A percentile compares a stretch with the other conserved stretches of the same genome.
phyloP scores from a whole-genome alignment of 92 coral and sea anemone species.

The Epizoanthus ramosus region DNA sequence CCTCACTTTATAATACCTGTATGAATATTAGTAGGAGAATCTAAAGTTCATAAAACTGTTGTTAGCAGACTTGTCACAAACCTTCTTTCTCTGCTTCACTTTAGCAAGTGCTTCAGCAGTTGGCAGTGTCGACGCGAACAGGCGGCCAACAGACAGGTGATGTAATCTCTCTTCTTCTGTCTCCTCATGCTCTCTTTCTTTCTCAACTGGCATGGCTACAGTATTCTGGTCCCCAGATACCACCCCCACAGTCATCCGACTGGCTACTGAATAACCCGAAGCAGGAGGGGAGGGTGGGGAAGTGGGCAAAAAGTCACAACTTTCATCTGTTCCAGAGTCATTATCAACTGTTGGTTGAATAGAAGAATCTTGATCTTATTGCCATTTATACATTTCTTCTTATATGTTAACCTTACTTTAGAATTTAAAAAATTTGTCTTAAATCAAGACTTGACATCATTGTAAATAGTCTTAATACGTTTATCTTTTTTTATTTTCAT shows the following conservation, averaged over 20 bases:
- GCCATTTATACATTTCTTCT: too few species aligned
- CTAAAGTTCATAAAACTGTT: too few species aligned
- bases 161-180: constrained; percentile 68
- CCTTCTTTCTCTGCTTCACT: constrained; percentile 93
- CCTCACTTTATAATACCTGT: too few species aligned
- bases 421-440: too few species aligned
- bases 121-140: constrained; percentile 80
- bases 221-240: constrained; percentile 50
- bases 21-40: too few species aligned
- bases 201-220: constrained; percentile 14
- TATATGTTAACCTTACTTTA: too few species aligned
- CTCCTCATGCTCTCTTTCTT: constrained; percentile 41
- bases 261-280: constrained; percentile 92
- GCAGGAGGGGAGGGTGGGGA: constrained; percentile 95
- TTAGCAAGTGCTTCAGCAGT: constrained; percentile 85
- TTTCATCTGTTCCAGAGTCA: constrained; percentile 97
- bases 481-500: neutral
- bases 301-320: constrained; percentile 73
- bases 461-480: too few species aligned
- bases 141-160: constrained; percentile 68
- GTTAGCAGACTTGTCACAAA: constrained; percentile 17
- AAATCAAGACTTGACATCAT: too few species aligned
- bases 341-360: constrained; percentile 69
- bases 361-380: too few species aligned
- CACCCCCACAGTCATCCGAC: constrained; percentile 85